Conservation (phyloP, 2,797 vertebrate genomes). For the Mus minutoides region DNA sequence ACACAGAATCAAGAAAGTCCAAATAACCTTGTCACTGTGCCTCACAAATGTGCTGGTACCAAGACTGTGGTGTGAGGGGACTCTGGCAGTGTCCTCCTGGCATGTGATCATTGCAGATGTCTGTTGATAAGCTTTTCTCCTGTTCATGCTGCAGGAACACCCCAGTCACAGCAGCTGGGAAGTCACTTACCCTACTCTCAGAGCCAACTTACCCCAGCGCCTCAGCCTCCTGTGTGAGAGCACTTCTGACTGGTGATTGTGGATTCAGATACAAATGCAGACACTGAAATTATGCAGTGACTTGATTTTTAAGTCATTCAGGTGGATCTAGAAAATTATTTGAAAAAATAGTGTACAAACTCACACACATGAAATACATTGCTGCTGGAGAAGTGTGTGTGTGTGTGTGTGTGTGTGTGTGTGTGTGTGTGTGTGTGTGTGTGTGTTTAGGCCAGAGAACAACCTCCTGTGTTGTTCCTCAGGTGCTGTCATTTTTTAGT, state of each 20-base stretch:
- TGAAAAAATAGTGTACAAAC: neutral
- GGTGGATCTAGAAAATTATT: conserved; percentile 18
- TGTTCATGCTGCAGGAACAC: fast-evolving
- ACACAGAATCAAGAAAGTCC: neutral
- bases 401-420: neutral
- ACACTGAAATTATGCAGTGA: neutral
- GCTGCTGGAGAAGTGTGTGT: neutral
- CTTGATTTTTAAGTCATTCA: neutral
- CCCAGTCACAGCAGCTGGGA: neutral
- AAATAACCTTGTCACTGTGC: neutral
- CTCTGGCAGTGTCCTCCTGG: fast-evolving
- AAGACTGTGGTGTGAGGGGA: fast-evolving
- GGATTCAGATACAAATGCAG: neutral
- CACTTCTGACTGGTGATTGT: neutral
- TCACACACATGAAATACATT: neutral
- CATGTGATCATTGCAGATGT: fast-evolving
- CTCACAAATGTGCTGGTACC: neutral
- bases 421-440: neutral
- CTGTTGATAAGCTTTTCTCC: neutral
- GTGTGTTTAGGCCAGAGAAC: neutral
- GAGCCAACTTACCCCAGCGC: neutral
- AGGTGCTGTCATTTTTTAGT: neutral
- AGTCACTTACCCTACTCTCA: neutral
- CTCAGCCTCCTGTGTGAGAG: neutral
- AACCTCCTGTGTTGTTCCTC: neutral